These are phyloP conservation scores for Melanotaenia pygmaea DNA, from an alignment of 2,797 vertebrate species.

Conservation along the genomic window DNA sequence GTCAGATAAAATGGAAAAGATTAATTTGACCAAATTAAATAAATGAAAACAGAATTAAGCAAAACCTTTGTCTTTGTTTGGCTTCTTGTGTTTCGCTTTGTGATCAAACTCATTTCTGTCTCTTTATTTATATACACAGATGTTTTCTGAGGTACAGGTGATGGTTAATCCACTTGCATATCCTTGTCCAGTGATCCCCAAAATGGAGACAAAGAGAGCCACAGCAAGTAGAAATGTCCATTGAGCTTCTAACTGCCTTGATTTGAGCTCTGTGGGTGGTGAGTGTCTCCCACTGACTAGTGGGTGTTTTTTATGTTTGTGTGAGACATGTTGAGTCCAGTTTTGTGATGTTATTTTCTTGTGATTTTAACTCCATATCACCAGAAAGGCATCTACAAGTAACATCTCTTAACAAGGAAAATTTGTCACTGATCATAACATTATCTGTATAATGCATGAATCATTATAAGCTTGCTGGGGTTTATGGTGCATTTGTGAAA, in stretches of 20 bases:
- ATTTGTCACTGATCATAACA: too few species aligned
- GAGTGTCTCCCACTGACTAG: neutral
- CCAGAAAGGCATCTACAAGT: too few species aligned
- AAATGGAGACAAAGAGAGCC: neutral
- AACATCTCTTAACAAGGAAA: neutral
- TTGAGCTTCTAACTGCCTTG: neutral
- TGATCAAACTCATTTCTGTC: neutral
- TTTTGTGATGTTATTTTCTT: neutral
- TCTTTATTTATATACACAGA: neutral
- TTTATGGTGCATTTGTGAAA: too few species aligned
- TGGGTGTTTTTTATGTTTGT: constrained; percentile 5
- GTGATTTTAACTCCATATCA: too few species aligned
- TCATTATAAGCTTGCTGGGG: too few species aligned
- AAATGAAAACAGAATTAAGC: neutral
- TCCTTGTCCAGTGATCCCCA: constrained; percentile 13
- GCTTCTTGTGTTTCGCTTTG: neutral
- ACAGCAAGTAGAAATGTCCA: neutral
- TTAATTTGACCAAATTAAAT: neutral
- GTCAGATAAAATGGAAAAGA: neutral
- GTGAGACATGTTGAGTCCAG: neutral
- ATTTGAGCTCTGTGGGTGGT: neutral
- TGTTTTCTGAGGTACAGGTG: constrained; percentile 20
- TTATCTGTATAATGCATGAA: too few species aligned
- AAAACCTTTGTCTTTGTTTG: neutral
- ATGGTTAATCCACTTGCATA: constrained; percentile 45